These are phyloP conservation scores for Delphinus delphis DNA, from an alignment of 2,113 vertebrate species.

Conservation along the genomic window DNA sequence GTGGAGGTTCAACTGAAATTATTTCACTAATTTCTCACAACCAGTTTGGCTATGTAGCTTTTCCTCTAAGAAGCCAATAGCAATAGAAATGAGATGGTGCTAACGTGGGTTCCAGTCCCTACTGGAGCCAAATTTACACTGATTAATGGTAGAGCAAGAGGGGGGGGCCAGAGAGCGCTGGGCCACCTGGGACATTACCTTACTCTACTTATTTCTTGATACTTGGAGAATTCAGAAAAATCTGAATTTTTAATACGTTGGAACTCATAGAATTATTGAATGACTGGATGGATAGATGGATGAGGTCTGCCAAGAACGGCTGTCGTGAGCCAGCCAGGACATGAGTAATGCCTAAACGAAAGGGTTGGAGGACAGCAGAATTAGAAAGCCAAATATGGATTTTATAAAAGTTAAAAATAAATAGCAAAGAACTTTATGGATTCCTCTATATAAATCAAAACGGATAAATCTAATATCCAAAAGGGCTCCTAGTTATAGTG, in stretches of 20 bases:
- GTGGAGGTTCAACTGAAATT: not conserved
- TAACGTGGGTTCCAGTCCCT: not conserved
- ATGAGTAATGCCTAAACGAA: not conserved
- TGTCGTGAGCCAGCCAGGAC: not conserved
- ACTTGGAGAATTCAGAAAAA: not conserved
- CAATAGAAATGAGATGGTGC: not conserved
- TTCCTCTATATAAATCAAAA: not conserved
- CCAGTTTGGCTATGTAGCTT: not conserved
- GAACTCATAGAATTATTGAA: not conserved
- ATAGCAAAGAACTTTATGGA: not conserved
- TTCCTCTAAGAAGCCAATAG: not conserved
- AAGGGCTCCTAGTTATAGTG: not conserved
- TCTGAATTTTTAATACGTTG: not conserved
- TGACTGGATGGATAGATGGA: not conserved
- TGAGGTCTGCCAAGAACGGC: not conserved
- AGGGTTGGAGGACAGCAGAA: not conserved
- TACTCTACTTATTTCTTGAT: not conserved
- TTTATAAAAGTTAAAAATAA: not conserved
- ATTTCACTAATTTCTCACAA: not conserved
- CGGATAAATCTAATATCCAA: not conserved
- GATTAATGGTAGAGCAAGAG: not conserved
- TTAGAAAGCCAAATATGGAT: not conserved
- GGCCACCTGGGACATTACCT: not conserved
- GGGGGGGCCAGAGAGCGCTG: not conserved
- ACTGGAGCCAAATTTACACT: not conserved